These are phyloP conservation scores for Gryllus longicercus DNA, from an alignment of 2,888 invertebrate species.

Conservation along the genomic window DNA sequence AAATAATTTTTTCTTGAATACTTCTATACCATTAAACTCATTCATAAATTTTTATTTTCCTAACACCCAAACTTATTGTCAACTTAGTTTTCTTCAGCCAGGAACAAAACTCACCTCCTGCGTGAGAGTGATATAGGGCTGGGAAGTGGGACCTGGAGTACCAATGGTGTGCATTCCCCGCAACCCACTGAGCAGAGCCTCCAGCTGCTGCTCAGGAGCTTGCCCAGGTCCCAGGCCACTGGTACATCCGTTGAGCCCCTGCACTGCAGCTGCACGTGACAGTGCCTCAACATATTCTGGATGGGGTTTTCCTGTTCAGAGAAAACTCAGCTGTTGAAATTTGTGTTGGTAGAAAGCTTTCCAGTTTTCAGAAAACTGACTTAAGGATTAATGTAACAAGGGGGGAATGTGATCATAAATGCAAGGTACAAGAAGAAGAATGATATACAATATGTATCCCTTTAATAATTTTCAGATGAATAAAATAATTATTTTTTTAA, in stretches of 20 bases:
- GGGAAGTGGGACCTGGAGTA: neutral
- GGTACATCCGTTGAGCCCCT: neutral
- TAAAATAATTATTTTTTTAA: no score
- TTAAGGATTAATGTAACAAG: no score
- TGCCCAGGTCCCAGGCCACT: constrained; percentile 18
- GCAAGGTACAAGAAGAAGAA: no score
- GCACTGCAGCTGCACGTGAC: neutral
- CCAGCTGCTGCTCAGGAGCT: constrained; percentile 34
- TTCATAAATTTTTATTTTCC: neutral
- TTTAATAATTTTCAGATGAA: no score
- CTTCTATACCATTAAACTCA: neutral
- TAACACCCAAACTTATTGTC: no score
- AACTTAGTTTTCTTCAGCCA: no score
- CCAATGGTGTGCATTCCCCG: constrained; percentile 25
- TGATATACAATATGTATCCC: no score
- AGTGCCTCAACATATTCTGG: constrained; percentile 33
- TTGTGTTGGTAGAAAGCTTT: no score
- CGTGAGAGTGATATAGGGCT: constrained; percentile 27
- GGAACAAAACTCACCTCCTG: constrained; percentile 25
- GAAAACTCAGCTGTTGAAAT: no score
- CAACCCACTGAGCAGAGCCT: constrained; percentile 30
- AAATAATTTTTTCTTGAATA: neutral
- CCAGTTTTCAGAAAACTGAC: no score
- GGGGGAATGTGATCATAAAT: no score
- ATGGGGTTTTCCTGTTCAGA: constrained; percentile 34